phyloP scores from a whole-genome alignment of 2,888 invertebrate genomes.

The Xylota sylvarum region DNA sequence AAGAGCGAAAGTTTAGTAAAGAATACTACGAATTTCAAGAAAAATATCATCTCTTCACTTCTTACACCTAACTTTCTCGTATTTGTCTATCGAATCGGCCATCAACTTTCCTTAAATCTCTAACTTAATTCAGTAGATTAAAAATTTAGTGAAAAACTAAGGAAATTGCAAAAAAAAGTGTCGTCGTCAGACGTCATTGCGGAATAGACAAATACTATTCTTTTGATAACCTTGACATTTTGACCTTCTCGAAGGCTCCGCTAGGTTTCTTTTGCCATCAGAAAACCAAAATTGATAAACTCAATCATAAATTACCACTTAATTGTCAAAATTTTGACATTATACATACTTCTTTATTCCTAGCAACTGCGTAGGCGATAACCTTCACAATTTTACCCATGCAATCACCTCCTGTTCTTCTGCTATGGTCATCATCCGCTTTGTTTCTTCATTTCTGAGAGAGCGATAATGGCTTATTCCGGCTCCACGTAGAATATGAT shows the following conservation, averaged over 20 bases:
- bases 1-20: too few relatives aligned
- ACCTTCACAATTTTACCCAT: slow-evolving; percentile 27
- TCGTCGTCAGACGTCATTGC: too few relatives aligned
- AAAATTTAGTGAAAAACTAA: too few relatives aligned
- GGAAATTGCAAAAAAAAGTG: too few relatives aligned
- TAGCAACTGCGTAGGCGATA: slow-evolving; percentile 27
- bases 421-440: background rate
- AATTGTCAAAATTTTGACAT: background rate
- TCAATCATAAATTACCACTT: background rate
- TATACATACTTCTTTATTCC: background rate
- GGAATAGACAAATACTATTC: too few relatives aligned
- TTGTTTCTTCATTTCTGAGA: slow-evolving; percentile 16
- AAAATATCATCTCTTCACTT: too few relatives aligned
- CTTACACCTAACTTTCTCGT: too few relatives aligned
- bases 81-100: too few relatives aligned
- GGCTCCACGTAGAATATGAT: slow-evolving; percentile 36
- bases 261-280: background rate
- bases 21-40: too few relatives aligned
- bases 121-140: too few relatives aligned
- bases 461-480: slow-evolving; percentile 28
- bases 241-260: too few relatives aligned
- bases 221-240: background rate
- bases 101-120: too few relatives aligned
- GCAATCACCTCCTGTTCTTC: slow-evolving; percentile 22
- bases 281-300: background rate